phyloP scores from a whole-genome alignment of 2,113 vertebrate species.

The Zosterops hypoxanthus region DNA sequence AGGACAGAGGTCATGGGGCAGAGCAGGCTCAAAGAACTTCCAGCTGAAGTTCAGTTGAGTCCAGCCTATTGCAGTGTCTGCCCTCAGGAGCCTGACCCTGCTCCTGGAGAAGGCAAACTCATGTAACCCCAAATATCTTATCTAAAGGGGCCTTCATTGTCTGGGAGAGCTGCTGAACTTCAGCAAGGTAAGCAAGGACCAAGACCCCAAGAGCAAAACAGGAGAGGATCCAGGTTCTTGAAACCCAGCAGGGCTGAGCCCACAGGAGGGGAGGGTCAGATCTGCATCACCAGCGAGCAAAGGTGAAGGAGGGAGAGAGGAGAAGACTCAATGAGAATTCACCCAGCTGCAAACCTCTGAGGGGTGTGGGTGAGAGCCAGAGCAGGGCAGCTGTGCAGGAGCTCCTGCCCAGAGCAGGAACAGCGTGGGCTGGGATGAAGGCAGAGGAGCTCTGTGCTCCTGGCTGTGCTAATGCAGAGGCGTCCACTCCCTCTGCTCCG shows the following conservation, averaged over 20 bases:
- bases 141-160: background rate
- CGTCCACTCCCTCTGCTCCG: fast-evolving
- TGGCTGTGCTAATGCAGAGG: background rate
- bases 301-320: background rate
- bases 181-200: background rate
- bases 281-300: fast-evolving
- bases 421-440: background rate
- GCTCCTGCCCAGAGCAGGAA: background rate
- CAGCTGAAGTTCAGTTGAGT: background rate
- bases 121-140: background rate
- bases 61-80: fast-evolving
- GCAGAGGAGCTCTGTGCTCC: background rate
- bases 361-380: background rate
- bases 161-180: background rate
- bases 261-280: background rate
- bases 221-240: background rate
- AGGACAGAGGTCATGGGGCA: background rate
- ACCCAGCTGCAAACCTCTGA: background rate
- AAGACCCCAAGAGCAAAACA: background rate
- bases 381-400: background rate
- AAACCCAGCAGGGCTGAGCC: background rate
- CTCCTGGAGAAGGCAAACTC: background rate
- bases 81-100: background rate
- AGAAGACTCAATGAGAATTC: background rate
- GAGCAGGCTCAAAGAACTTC: background rate